A percentile compares a stretch with the other conserved stretches of the same genome.
These are phyloP conservation scores for Drosophila formosana DNA, from an alignment of 2,888 invertebrate genomes.

Conservation along the genomic window DNA sequence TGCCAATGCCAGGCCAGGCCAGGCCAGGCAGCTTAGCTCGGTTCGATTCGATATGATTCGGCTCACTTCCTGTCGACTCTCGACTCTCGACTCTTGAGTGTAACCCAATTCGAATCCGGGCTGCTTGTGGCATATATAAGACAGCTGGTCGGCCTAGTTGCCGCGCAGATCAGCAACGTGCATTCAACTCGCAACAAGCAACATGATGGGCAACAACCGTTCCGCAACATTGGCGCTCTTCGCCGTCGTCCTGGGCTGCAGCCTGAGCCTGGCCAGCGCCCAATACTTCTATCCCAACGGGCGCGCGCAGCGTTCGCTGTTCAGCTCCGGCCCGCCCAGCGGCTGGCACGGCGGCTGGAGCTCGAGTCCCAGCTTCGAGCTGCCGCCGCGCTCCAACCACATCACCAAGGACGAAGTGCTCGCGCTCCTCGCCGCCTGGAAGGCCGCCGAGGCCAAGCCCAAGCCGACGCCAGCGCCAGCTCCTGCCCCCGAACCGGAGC, in stretches of 20 bases:
- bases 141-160: slow-evolving; percentile 12
- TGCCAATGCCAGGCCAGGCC: slow-evolving; percentile 68
- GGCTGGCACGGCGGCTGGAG: slow-evolving; percentile 60
- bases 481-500: slow-evolving; percentile 79
- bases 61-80: slow-evolving; percentile 32
- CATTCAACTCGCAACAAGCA: slow-evolving; percentile 38
- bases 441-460: slow-evolving; percentile 69
- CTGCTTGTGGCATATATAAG: slow-evolving; percentile 55
- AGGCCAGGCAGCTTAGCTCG: slow-evolving; percentile 11
- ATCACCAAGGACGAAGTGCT: slow-evolving; percentile 81
- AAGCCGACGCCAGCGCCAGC: slow-evolving; percentile 74
- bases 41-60: too few relatives aligned
- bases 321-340: slow-evolving; percentile 44
- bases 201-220: slow-evolving; percentile 7
- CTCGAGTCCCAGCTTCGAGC: slow-evolving; percentile 43
- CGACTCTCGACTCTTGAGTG: background rate
- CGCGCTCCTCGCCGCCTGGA: slow-evolving; percentile 77
- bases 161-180: slow-evolving; percentile 55
- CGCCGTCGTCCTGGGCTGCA: slow-evolving; percentile 29
- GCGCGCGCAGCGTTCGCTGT: slow-evolving; percentile 70
- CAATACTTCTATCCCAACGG: slow-evolving; percentile 49
- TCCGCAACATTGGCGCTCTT: slow-evolving; percentile 25
- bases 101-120: slow-evolving; percentile 47
- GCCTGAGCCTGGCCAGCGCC: slow-evolving; percentile 38
- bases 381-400: slow-evolving; percentile 59